A percentile compares a stretch with the other conserved stretches of the same genome.
These are phyloP conservation scores for Potamilus streckersoni DNA, from an alignment of 1,140 invertebrate species.

Conservation along the genomic window DNA sequence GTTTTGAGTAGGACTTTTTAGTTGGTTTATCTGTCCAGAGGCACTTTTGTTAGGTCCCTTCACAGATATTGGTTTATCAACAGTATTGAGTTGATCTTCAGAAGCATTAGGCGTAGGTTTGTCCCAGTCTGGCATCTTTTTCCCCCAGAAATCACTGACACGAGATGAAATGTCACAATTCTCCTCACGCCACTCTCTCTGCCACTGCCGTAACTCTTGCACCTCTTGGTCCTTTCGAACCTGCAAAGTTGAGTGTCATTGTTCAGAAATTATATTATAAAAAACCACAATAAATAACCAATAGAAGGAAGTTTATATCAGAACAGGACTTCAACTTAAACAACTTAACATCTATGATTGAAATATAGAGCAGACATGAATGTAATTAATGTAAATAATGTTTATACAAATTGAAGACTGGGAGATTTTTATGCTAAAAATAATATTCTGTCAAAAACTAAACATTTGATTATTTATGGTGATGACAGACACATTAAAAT, in stretches of 20 bases:
- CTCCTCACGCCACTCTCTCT: conserved; percentile 65
- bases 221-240: conserved; percentile 61
- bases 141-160: conserved; percentile 64
- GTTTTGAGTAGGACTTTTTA: too few species aligned
- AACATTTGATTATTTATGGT: too few species aligned
- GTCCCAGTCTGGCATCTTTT: conserved; percentile 56
- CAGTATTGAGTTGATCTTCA: conserved; percentile 32
- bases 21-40: background rate
- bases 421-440: too few species aligned
- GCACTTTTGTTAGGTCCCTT: conserved; percentile 21
- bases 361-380: too few species aligned
- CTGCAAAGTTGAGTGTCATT: conserved; percentile 32
- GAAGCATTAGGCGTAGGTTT: conserved; percentile 35
- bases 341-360: background rate
- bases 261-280: background rate
- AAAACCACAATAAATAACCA: background rate
- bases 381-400: too few species aligned
- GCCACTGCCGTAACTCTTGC: conserved; percentile 67
- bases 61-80: conserved; percentile 22
- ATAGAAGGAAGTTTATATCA: background rate
- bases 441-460: too few species aligned
- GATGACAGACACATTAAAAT: too few species aligned
- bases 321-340: background rate
- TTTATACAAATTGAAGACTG: too few species aligned
- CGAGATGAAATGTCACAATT: conserved; percentile 54